Evolutionary conservation across 2,113 vertebrate species (phyloP), one percentile per base, ranked within the genome.

Genomic region (Synodontis membranacea): DNA sequence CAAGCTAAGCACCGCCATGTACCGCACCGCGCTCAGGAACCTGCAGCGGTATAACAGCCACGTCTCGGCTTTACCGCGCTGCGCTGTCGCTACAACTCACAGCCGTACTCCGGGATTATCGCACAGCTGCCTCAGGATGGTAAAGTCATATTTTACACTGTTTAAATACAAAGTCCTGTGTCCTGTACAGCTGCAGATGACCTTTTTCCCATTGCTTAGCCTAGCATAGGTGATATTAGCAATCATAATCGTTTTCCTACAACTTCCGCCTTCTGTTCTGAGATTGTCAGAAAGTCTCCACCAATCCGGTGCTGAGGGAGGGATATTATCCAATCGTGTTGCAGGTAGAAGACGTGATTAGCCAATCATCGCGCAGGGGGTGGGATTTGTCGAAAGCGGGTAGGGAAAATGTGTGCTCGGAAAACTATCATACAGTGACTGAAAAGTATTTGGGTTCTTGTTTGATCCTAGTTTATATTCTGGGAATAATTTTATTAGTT

Each of bases 11-110:
- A 86, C 44, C 94, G 91, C 93, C 93, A 96, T 96, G 95, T 94
- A 95, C 90, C 94, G 94, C 62, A 93, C 93, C 91, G 56, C 80
- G 28, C 80, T 94, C 11, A 87, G 91, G 86, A 75, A 52, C 89
- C 88, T 94, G 17, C 93, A 86, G 89, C 93, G 92, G 86, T 91
- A 94, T 56, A 94, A 91, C 89, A 89, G 92, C 91, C 92, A 62
- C 79, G 81, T 92, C 89, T 84, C 84, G 83, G 88, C 88, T 84
- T 31, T 92, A 0, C 91, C 92, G 79, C 92, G 84, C 80, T 85
- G 84, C 79, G 6, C 66, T n/a, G 82, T 84, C 17, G 48, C 80
- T 80, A 86, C 87, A 3, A 92, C 85, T 68, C 50, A 46, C 66
- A 37, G 42, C 3, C 70, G 85, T 3, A 50, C 66, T 0, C n/a